Percentiles rank a stretch among this genome's conserved stretches.
These are phyloP conservation scores for Bettongia penicillata DNA, from an alignment of 2,113 vertebrate species.

Conservation along the genomic window DNA sequence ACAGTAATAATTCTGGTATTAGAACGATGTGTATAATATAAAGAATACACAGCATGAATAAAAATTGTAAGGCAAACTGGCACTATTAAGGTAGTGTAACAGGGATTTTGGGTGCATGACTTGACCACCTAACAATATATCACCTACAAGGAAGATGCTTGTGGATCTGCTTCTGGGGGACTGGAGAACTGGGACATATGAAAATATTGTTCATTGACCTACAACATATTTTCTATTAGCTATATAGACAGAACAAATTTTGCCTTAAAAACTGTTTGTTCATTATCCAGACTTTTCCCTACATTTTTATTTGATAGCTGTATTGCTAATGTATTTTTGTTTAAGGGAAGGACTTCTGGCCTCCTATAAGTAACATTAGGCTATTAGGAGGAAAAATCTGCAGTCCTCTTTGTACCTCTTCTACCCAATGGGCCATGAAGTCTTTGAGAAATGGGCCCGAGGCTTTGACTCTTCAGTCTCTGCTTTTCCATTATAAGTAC, in stretches of 20 bases:
- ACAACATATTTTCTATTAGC: not conserved
- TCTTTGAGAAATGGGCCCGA: not conserved
- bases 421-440: no score
- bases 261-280: no score
- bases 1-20: constrained; percentile 6
- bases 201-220: not conserved
- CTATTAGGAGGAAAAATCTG: not conserved
- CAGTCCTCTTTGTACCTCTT: not conserved
- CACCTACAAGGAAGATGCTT: not conserved
- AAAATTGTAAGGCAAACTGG: not conserved
- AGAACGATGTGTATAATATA: not conserved
- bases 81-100: not conserved
- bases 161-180: not conserved
- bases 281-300: not conserved
- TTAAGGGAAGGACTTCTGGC: not conserved
- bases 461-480: not conserved
- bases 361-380: not conserved
- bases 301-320: not conserved
- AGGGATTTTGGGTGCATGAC: not conserved
- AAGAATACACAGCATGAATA: not conserved
- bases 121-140: not conserved
- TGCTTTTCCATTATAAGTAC: not conserved
- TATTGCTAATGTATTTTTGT: no score
- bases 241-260: no score
- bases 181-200: not conserved